These are phyloP conservation scores for Plagiodera versicolora DNA, from an alignment of 2,888 invertebrate genomes.

Conservation along the genomic window DNA sequence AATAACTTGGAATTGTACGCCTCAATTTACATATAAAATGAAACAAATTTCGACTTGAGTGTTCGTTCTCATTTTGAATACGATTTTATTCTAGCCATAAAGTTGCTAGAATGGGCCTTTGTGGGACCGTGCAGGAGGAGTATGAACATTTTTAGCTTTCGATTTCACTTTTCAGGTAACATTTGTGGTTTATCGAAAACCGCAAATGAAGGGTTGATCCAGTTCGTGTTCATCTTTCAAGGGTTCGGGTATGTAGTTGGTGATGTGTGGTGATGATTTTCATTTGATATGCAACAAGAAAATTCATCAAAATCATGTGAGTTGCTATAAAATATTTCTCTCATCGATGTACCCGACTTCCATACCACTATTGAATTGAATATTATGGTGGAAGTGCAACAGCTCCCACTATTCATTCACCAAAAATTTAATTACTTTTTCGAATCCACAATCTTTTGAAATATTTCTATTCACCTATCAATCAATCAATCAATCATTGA, in stretches of 20 bases:
- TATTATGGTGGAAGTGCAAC: too few relatives aligned
- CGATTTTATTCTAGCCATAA: conserved; percentile 37
- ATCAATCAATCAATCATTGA: too few relatives aligned
- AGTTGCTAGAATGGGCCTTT: conserved; percentile 24
- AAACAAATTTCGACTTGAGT: conserved; percentile 25
- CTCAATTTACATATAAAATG: conserved; percentile 43
- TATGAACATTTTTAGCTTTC: conserved; percentile 31
- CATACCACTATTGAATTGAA: too few relatives aligned
- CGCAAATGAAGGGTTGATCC: conserved; percentile 36
- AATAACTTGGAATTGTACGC: conserved; percentile 36
- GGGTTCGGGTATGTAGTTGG: not conserved
- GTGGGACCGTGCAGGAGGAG: conserved; percentile 10
- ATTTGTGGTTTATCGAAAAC: conserved; percentile 44
- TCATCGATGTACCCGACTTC: too few relatives aligned
- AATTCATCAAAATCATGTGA: too few relatives aligned
- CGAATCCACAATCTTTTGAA: too few relatives aligned
- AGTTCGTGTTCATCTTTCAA: conserved; percentile 34
- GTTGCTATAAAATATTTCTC: too few relatives aligned
- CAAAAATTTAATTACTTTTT: too few relatives aligned
- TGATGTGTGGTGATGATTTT: not conserved
- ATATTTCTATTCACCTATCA: too few relatives aligned
- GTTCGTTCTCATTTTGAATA: conserved; percentile 27
- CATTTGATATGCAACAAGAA: too few relatives aligned
- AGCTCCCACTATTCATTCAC: too few relatives aligned
- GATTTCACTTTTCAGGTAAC: conserved; percentile 51